Evolutionary conservation across 1,140 invertebrate species (phyloP), one percentile per base, ranked within the genome.

Genomic region (Dinoponera quadriceps): DNA sequence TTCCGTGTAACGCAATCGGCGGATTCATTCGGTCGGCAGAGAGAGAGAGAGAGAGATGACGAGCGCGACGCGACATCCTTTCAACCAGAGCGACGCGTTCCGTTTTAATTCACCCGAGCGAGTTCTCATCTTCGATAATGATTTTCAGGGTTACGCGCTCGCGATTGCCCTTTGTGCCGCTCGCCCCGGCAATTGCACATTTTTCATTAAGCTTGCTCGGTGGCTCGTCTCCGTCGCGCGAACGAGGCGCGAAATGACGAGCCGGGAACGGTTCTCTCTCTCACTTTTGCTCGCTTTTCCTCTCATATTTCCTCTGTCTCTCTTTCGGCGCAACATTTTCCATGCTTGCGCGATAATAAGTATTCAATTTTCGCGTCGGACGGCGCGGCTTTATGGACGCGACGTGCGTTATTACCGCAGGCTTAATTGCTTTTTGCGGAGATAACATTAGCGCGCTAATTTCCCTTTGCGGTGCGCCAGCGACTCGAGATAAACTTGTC

Each of bases 371-470:
- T 77, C 60, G 57, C 55, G 27, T 49, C 27, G 38, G 44, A 16
- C 57, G 57, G n/a, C 44, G 57, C 38, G n/a, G 20, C 33, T 80
- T 80, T 80, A 80, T 59, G 66, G 54, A 55, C 48, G 59, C 65
- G 75, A 69, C 66, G 51, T 68, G 54, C 29, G 66, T 80, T 80
- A 80, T 80, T 80, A 49, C 54, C 51, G 55, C 33, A 44, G 44
- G 66, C 66, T 80, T 80, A 80, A 80, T 80, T 80, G 77, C 77
- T 71, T 71, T 71, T 71, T 48, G 77, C 65, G 20, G 63, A 54
- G 77, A 71, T 80, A 80, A 80, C 66, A 71, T 80, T 80, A 59
- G 66, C 65, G 25, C 74, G 62, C 55, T 60, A 71, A 84, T 84
- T 84, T 63, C 65, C 63, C 44, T 80, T 48, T 54, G 74, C n/a